Percentiles rank a stretch among this genome's conserved stretches.
These are phyloP conservation scores for Gobio occitaniae DNA, from an alignment of 2,797 vertebrate species.

Conservation along the genomic window DNA sequence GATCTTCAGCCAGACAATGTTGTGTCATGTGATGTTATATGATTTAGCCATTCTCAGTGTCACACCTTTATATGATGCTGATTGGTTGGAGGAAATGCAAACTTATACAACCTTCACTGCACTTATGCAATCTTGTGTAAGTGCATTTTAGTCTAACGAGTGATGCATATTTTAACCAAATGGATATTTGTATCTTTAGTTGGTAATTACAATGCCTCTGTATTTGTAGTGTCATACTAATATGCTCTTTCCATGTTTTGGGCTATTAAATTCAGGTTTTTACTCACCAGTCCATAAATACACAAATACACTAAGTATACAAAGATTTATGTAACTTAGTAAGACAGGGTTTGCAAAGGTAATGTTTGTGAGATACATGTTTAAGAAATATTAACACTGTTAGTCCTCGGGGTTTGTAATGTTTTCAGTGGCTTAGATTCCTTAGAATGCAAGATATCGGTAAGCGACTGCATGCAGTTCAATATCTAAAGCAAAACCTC, in stretches of 20 bases:
- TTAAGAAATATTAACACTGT: neutral
- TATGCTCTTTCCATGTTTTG: neutral
- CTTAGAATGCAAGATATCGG: neutral
- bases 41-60: neutral
- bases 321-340: neutral
- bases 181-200: neutral
- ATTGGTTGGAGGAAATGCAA: constrained; percentile 7
- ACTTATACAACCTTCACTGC: constrained; percentile 45
- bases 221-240: neutral
- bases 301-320: neutral
- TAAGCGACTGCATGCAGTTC: neutral
- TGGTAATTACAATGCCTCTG: neutral
- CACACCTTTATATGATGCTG: neutral
- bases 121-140: constrained; percentile 26
- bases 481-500: neutral
- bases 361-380: neutral
- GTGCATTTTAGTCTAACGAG: constrained; percentile 36
- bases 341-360: neutral
- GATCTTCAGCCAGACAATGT: neutral
- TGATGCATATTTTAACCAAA: neutral
- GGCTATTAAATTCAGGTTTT: neutral
- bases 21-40: constrained; percentile 12
- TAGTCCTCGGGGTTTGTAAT: neutral
- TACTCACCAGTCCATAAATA: neutral
- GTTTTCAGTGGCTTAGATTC: neutral